Evolutionary conservation across 2,113 vertebrate genomes (phyloP).

Genomic region (Serinus canaria): DNA sequence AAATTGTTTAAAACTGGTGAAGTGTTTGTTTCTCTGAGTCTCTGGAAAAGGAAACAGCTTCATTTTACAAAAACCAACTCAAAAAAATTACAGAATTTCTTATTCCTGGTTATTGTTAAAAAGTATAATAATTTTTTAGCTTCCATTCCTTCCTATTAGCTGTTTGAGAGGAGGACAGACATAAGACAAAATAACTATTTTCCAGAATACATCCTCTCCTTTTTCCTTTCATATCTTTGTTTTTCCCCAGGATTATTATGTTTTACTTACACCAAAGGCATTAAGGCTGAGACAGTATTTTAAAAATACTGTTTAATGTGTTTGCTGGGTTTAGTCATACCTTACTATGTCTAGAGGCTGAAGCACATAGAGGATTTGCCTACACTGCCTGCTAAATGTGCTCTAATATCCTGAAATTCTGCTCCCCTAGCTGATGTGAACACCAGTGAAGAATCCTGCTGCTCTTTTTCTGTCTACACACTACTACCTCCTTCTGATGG

Average conservation of each 20-base stretch:
- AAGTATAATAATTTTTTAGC: not conserved
- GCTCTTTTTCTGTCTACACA: not conserved
- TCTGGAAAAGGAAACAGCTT: not conserved
- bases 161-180: not conserved
- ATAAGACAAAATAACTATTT: not conserved
- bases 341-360: not conserved
- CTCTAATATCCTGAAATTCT: not conserved
- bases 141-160: not conserved
- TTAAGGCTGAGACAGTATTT: not conserved
- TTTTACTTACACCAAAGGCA: not conserved
- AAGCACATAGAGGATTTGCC: not conserved
- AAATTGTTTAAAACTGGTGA: not conserved
- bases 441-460: not conserved
- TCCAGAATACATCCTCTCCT: not conserved
- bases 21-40: not conserved
- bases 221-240: not conserved
- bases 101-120: not conserved
- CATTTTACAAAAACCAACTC: not conserved
- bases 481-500: not conserved
- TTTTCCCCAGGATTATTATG: not conserved
- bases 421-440: not conserved
- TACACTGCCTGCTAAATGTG: not conserved
- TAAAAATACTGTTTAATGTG: not conserved
- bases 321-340: not conserved
- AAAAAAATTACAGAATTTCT: not conserved